Evolutionary conservation across 2,797 vertebrate genomes (phyloP), one percentile per base, ranked within the genome.

Genomic region (Chromis chromis): DNA sequence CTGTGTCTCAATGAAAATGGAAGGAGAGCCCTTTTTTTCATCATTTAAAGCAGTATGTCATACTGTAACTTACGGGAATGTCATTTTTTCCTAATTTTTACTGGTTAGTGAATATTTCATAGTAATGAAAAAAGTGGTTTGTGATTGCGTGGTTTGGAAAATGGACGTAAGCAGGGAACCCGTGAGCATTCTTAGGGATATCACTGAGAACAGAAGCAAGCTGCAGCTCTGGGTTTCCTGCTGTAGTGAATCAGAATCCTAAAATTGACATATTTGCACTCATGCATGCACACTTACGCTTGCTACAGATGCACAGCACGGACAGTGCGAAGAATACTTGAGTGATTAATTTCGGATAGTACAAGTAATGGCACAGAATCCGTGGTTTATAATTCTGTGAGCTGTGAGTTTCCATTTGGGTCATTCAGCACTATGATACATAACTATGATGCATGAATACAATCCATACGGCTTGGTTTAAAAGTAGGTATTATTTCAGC

Each of bases 401-500:
- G 50, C n/a, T 66, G 25, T 25, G n/a, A 69, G 39, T 12, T 77
- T 56, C 24, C 49, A 44, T 59, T 70, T 24, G 49, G 58, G n/a
- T 12, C 27, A 49, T 53, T 63, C 46, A 63, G 28, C 36, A 24
- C 31, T 4, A 25, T 58, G n/a, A 71, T 65, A 57, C 11, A 59
- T 49, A 63, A 58, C 64, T 46, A 16, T 65, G 28, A 65, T 61
- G 53, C 58, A 67, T 65, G 16, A 65, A 71, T 54, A 56, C 42
- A 62, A 46, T 57, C 48, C 44, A 9, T 54, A 21, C 62, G 54
- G 63, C 22, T 65, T 65, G 65, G 64, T 57, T 63, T 22, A 22
- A 44, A 61, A 65, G 56, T 65, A 16, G 28, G 52, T 74, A 50
- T 80, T 86, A 63, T 78, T 76, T 81, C 48, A 73, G 28, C 12